phyloP scores from a whole-genome alignment of 2,797 vertebrate genomes.

The Scomberomorus guttatus region DNA sequence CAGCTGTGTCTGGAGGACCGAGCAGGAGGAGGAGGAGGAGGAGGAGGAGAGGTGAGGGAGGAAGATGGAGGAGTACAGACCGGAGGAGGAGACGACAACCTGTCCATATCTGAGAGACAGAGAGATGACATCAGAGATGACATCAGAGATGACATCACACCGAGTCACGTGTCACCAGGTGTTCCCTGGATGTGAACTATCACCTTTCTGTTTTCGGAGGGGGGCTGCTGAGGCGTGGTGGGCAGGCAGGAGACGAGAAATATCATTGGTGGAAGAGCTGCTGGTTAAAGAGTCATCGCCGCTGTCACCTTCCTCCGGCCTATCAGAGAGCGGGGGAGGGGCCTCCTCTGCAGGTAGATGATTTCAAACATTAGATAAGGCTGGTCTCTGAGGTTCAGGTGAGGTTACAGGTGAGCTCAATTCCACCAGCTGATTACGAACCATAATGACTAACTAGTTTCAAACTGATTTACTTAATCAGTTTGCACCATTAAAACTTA shows the following conservation, averaged over 20 bases:
- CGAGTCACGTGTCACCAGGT: no score
- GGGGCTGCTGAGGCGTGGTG: slow-evolving; percentile 33
- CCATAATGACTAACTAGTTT: no score
- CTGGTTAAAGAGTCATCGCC: slow-evolving; percentile 64
- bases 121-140: slow-evolving; percentile 27
- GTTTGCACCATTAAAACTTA: no score
- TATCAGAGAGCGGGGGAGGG: slow-evolving; percentile 40
- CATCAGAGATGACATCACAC: slow-evolving; percentile 16
- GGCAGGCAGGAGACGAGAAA: slow-evolving; percentile 63
- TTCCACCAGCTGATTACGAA: no score
- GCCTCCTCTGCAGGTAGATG: slow-evolving; percentile 39
- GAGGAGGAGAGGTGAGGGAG: slow-evolving; percentile 18
- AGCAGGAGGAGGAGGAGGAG: slow-evolving; percentile 26
- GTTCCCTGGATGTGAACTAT: neutral
- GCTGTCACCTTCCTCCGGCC: slow-evolving; percentile 51
- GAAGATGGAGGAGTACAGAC: slow-evolving; percentile 65
- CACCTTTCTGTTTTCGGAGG: slow-evolving; percentile 56
- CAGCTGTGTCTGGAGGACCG: slow-evolving; percentile 34
- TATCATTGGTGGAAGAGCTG: slow-evolving; percentile 61
- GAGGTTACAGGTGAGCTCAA: no score
- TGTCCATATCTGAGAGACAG: slow-evolving; percentile 56
- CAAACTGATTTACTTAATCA: no score
- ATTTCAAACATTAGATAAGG: no score
- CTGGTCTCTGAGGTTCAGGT: no score
- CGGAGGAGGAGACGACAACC: slow-evolving; percentile 41